phyloP scores from a whole-genome alignment of 2,888 invertebrate genomes.

The Philopedon plagiatum region DNA sequence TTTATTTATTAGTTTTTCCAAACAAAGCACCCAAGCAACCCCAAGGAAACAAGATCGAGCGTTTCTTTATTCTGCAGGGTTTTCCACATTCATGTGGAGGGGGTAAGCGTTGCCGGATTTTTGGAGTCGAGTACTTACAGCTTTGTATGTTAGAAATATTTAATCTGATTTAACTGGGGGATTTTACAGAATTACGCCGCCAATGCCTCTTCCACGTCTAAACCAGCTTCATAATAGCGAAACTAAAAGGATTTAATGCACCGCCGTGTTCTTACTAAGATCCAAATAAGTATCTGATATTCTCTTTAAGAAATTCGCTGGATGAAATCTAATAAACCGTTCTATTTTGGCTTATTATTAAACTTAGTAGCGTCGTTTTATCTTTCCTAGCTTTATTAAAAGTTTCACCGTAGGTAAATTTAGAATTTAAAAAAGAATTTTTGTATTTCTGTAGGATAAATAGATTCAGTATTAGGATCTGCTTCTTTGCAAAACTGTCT shows the following conservation, averaged over 20 bases:
- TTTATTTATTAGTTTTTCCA: too few species aligned
- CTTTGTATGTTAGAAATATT: too few species aligned
- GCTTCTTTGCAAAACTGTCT: too few species aligned
- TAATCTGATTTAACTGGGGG: background rate
- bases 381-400: slow-evolving; percentile 12
- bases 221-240: slow-evolving; percentile 6
- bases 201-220: background rate
- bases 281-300: slow-evolving; percentile 17
- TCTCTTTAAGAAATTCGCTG: slow-evolving; percentile 11
- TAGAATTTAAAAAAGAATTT: slow-evolving; percentile 8
- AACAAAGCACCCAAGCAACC: too few species aligned
- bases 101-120: background rate
- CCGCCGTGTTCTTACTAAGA: slow-evolving; percentile 15
- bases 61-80: too few species aligned
- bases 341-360: slow-evolving; percentile 24
- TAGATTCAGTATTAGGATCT: too few species aligned
- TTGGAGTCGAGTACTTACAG: too few species aligned
- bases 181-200: background rate
- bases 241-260: slow-evolving; percentile 20
- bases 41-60: too few species aligned
- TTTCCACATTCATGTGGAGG: too few species aligned
- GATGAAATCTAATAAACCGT: slow-evolving; percentile 23
- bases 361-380: slow-evolving; percentile 13
- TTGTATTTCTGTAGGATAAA: background rate
- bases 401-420: background rate